Conservation (phyloP, 2,113 vertebrate species). For the Campylomormyrus numenius region DNA sequence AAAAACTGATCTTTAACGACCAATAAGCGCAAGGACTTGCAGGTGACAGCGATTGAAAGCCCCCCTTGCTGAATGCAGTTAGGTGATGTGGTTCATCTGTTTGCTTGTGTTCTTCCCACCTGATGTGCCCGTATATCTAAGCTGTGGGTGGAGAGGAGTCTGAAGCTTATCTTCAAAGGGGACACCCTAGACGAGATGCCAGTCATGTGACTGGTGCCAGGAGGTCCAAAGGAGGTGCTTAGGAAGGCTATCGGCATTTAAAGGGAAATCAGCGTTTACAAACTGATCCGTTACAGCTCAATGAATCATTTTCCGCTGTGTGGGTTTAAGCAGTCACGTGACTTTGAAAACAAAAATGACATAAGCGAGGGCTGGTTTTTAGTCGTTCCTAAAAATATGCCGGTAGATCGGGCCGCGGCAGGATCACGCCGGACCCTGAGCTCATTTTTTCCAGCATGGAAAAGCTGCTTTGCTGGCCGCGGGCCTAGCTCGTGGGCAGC, state of each 20-base stretch:
- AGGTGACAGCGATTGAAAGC: neutral
- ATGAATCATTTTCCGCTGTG: neutral
- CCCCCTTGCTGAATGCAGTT: neutral
- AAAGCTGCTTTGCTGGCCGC: slow-evolving; percentile 38
- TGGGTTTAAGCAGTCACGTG: neutral
- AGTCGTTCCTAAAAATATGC: neutral
- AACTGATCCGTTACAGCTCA: neutral
- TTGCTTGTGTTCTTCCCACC: neutral
- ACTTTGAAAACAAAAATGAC: neutral
- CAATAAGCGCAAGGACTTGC: neutral
- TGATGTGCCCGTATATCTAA: neutral
- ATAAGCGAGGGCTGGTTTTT: neutral
- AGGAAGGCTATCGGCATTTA: neutral
- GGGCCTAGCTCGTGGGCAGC: slow-evolving; percentile 3
- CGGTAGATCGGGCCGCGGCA: neutral
- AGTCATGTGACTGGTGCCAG: neutral
- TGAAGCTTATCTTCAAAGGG: neutral
- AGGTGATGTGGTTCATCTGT: neutral
- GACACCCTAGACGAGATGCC: neutral
- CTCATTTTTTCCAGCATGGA: slow-evolving; percentile 37
- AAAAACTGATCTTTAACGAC: neutral
- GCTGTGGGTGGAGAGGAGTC: neutral
- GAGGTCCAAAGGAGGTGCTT: neutral
- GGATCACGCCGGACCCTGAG: slow-evolving; percentile 11
- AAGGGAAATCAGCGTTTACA: neutral